Base-by-base conservation (phyloP, 2,888 invertebrate species). In the Noctua janthe region DNA sequence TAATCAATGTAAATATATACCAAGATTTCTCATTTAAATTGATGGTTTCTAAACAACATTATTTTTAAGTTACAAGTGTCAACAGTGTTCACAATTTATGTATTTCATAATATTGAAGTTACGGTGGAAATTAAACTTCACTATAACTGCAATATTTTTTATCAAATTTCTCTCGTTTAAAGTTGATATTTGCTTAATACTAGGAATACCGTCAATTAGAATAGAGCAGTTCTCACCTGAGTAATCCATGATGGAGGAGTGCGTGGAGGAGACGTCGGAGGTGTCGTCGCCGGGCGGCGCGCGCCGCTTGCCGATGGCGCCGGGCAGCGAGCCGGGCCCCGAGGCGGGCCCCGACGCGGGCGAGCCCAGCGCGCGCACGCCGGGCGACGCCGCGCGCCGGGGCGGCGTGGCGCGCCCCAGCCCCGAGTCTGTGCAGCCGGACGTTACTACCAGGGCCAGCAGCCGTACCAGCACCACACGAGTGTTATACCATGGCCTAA, bases 321-420 rank as follows among this genome's bases (percentile, higher is more conserved):
- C 98, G 91, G 98, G 98, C 94, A 98, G 96, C 98, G 98, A 93
- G 98, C 98, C 82, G 73, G 88, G 75, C 6, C 86, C 91, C 82
- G 98, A 98, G 64, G 94, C 95, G 74, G 98, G 75, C 8, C 86
- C 91, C 82, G 98, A 98, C 64, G 94, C 95, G 74, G 98, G 98
- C 85, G 98, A 98, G 90, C 98, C 98, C 91, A 98, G 97, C 95
- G 98, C 98, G 93, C 98, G 98, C 97, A 98, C 98, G 79, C 98
- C 98, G 47, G 99, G 99, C 87, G 99, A 99, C 76, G 99, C 98
- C 69, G 98, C 98, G 93, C 99, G 98, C 87, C 99, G 97, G 74
- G 99, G 99, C 79, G 99, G 99, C 78, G 99, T 99, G 74, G 98
- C 98, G 92, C 98, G 97, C 71, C 99, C 99, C 95, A 99, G 97